phyloP scores from a whole-genome alignment of 2,888 invertebrate species.

The Lamellibrachia satsuma region DNA sequence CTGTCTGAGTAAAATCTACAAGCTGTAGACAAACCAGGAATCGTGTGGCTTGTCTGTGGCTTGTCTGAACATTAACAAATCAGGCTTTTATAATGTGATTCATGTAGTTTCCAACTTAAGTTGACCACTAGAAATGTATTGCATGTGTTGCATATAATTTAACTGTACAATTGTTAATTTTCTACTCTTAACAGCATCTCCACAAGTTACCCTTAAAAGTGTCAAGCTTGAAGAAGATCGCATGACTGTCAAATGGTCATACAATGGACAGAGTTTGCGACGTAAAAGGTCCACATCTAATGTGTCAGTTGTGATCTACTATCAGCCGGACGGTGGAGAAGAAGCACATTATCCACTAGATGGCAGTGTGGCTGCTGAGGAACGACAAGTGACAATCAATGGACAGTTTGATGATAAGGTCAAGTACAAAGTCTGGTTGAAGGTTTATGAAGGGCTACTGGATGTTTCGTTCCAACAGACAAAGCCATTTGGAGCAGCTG shows the following conservation, averaged over 20 bases:
- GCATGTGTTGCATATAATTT: no score
- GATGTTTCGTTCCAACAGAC: neutral
- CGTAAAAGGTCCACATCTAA: neutral
- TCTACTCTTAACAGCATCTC: neutral
- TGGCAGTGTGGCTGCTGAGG: conserved; percentile 1
- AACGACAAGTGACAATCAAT: neutral
- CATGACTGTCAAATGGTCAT: neutral
- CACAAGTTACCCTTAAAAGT: neutral
- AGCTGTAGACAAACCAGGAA: no score
- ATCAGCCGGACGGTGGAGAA: neutral
- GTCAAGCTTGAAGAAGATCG: neutral
- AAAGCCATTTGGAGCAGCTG: neutral
- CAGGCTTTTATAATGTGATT: no score
- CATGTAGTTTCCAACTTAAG: no score
- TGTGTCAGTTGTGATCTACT: neutral
- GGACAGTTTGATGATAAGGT: neutral
- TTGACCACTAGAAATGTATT: no score
- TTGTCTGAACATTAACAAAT: no score
- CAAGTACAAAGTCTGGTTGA: neutral
- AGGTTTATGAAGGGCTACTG: neutral
- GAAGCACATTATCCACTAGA: neutral
- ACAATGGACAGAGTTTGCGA: neutral
- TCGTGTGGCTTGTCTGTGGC: no score
- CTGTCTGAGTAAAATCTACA: no score
- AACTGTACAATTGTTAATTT: no score